Evolutionary conservation across 2,113 vertebrate genomes (phyloP).

Genomic region (Erythrocercus mccallii): DNA sequence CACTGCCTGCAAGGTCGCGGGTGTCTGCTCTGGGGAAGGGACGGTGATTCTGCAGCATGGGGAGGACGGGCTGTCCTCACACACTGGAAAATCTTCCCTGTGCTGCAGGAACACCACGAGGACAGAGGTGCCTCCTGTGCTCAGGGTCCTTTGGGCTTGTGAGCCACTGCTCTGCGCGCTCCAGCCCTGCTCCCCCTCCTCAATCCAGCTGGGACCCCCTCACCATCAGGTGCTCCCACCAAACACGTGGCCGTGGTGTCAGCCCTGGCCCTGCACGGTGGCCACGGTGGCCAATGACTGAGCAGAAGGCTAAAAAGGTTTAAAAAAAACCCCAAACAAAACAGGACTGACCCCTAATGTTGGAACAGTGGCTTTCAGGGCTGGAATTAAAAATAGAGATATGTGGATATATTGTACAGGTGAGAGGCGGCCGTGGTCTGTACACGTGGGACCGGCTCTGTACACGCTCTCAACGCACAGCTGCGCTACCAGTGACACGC

Average conservation of each 20-base stretch:
- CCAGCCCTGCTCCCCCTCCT: background rate
- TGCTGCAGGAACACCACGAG: background rate
- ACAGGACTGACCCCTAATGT: background rate
- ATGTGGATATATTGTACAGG: background rate
- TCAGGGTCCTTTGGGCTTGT: background rate
- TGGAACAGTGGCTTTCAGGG: background rate
- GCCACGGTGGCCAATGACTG: background rate
- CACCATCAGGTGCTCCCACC: background rate
- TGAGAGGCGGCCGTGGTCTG: background rate
- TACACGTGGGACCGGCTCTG: background rate
- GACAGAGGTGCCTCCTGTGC: background rate
- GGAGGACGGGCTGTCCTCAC: background rate
- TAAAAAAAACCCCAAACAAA: background rate
- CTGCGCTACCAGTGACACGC: background rate
- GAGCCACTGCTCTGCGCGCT: background rate
- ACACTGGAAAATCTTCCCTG: background rate
- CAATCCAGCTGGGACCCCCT: background rate
- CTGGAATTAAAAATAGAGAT: conserved; percentile 51
- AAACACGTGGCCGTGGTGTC: fast-evolving
- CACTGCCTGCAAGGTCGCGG: background rate
- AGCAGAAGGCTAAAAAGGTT: background rate
- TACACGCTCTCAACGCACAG: background rate
- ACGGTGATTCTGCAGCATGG: fast-evolving
- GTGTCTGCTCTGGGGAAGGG: background rate
- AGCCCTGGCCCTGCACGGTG: fast-evolving